Base-by-base conservation (phyloP, 2,888 invertebrate genomes). In the Lasioglossum vierecki region DNA sequence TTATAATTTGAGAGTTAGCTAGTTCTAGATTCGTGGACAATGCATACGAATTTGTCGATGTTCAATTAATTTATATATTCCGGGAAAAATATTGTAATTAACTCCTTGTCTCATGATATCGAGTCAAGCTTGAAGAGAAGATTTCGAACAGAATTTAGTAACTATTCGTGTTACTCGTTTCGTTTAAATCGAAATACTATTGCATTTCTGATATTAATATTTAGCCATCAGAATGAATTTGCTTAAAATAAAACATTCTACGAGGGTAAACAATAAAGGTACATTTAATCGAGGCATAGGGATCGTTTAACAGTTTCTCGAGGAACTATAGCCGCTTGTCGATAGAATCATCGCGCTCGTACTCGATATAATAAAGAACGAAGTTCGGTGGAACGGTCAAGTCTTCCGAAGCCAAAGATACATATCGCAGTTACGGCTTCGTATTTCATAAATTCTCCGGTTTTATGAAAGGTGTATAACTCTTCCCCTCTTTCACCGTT, bases 401-500 rank as follows among this genome's bases (percentile, higher is more conserved):
- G 39, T 39, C 39, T 41, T 70, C 39, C 2, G 39, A 35, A 72
- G n/a, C 60, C 11, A 26, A 73, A 79, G 79, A 39, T 46, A 26
- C 46, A 13, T 35, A 72, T 66, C 44, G 63, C 46, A 9, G 26
- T 57, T 18, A 60, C 15, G 73, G 76, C 57, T 72, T 9, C 53
- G 35, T 44, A 57, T 76, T 73, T 72, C 72, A 41, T 63, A 44
- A 44, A 53, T 44, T 76, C 26, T 22, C 30, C n/a, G n/a, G 60
- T 60, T 80, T 66, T 66, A 35, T 66, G 75, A 57, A 73, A 76
- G 18, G 15, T 22, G 44, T 22, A 71, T 18, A 60, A 30, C 30
- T 30, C 41, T 80, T 18, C 9, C 57, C 9, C 57, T n/a, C 57
- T 60, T 44, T 26, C 18, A 4, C 57, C 53, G n/a, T 22, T 30